Evolutionary conservation across 2,797 vertebrate genomes (phyloP), one percentile per base, ranked within the genome.

Genomic region (Urocyon cinereoargenteus): DNA sequence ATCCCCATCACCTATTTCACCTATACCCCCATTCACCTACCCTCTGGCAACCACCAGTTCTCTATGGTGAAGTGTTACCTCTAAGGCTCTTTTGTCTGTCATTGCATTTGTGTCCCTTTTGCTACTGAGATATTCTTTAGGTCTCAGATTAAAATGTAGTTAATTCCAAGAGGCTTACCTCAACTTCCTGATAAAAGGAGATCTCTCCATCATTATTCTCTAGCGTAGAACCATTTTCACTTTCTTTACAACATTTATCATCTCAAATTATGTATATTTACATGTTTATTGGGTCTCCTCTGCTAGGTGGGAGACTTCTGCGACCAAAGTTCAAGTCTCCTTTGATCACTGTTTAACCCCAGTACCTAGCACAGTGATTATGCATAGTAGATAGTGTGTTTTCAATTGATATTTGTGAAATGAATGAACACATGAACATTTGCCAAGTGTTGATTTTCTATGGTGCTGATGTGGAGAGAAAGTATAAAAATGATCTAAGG

Each of bases 91-190:
- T 59, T 64, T 66, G 45, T 94, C 36, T 95, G 4, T n/a, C 62
- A 26, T 53, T 73, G 70, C n/a, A 84, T 77, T 28, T 93, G 31
- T 31, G 31, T 53, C 34, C 15, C 13, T 49, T 95, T 93, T 90
- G 49, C 53, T 92, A 15, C 22, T 59, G 82, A 57, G 26, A 86
- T 6, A 53, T 84, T 81, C 5, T 92, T 88, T 87, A 22, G 3
- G 19, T 66, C 14, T 95, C 57, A 89, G 9, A 24, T 88, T 79
- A 70, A 70, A 88, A 61, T 84, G 10, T 34, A 51, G 62, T n/a
- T 87, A 77, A 79, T 87, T 96, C 18, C 51, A 93, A 83, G 51
- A 85, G 34, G 26, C 18, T 45, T 86, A 81, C 28, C 15, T 90
- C 55, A 57, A 22, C 31, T 24, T 89, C 6, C 3, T 64, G 45